phyloP scores from a whole-genome alignment of 2,113 vertebrate species.

The Micronycteris hirsuta region DNA sequence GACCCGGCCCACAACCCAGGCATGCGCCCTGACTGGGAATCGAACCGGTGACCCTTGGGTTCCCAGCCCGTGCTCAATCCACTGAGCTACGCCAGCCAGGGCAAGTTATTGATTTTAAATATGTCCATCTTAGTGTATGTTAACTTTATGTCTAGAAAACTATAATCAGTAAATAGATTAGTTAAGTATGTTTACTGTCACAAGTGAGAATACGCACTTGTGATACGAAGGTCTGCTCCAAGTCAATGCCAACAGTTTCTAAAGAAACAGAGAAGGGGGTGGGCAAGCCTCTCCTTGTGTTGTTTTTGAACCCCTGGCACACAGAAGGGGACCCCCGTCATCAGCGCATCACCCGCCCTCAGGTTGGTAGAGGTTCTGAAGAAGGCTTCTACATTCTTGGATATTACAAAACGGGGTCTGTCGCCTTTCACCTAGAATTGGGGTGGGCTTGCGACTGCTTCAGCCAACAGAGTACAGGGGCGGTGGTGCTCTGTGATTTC shows the following conservation, averaged over 20 bases:
- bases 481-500: background rate
- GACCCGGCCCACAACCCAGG: no score
- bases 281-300: background rate
- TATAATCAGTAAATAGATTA: background rate
- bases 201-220: background rate
- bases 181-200: no score
- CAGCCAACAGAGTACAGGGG: accelerated
- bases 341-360: background rate
- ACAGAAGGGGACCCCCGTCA: background rate
- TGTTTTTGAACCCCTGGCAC: background rate
- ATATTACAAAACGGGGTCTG: background rate
- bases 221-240: background rate
- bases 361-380: background rate
- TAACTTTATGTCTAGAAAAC: background rate
- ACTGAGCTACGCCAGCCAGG: no score
- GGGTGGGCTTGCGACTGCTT: background rate
- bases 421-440: background rate
- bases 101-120: background rate
- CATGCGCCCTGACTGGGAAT: no score
- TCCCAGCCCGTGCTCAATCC: no score
- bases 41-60: no score
- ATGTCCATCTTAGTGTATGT: background rate
- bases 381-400: background rate
- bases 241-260: background rate
- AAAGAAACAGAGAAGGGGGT: background rate